Evolutionary conservation across 2,113 vertebrate genomes (phyloP), one percentile per base, ranked within the genome.

Genomic region (Eulemur macaco): DNA sequence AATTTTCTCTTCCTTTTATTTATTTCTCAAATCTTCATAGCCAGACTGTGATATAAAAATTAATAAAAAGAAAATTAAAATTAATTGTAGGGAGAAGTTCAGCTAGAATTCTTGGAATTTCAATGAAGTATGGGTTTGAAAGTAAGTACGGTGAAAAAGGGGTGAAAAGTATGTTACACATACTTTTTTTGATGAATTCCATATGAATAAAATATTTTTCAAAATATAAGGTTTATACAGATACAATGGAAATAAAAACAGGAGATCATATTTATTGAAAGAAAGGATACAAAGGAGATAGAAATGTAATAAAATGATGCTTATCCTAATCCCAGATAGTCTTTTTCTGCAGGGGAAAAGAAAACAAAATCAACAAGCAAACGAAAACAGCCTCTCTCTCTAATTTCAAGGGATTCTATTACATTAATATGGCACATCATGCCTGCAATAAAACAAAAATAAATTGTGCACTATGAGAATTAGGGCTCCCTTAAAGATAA

Each of bases 61-160:
- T 23, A 94, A 82, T 91, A 34, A 81, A 94, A 81, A 63, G 18
- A 42, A 90, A 95, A 63, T 78, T 20, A 91, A 78, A 86, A 86
- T 73, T 18, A 92, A 92, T 83, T 66, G 3, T 50, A 76, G 39
- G 34, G 54, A 88, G 71, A 88, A 77, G 50, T 63, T 94, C 27
- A 56, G 5, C 8, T 77, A 23, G 31, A 56, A 64, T 47, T 74
- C 47, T 68, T 83, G 39, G 37, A 92, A 66, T 88, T 83, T 74
- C 25, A 95, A 54, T 52, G 23, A 82, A 78, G 45, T 68, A 18
- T 25, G 80, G 17, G 8, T 86, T 54, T 47, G 15, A 69, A 89
- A 88, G 60, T 73, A 68, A 88, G 11, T 39, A 88, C 52, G 8
- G n/a, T 31, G 13, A 73, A 87, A 74, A 82, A 87, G 58, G 76